Percentiles rank a stretch among this genome's conserved stretches.
Conservation (phyloP, 2,888 invertebrate genomes). For the Mayetiola destructor region DNA sequence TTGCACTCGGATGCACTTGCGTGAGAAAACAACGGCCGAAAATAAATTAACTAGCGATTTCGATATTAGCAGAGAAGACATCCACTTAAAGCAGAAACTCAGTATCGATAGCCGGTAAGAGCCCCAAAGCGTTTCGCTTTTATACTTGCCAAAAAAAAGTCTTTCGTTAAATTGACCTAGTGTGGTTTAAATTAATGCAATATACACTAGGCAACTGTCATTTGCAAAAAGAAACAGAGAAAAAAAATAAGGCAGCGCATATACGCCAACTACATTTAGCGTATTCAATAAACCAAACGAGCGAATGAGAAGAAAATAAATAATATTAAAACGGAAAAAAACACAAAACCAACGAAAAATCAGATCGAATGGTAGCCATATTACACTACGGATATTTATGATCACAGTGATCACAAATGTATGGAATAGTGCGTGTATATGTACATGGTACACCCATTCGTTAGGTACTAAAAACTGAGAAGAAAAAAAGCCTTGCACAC, state of each 20-base stretch:
- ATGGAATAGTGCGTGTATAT: too few relatives aligned
- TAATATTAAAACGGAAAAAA: too few relatives aligned
- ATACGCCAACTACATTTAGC: neutral
- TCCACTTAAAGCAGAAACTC: neutral
- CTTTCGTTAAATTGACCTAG: neutral
- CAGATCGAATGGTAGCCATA: too few relatives aligned
- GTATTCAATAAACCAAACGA: neutral
- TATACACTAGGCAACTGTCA: neutral
- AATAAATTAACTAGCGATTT: neutral
- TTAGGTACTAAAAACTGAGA: neutral
- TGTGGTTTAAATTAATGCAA: neutral
- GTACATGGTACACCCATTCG: neutral
- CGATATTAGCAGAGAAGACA: neutral
- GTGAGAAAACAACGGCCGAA: neutral
- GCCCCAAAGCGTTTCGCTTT: conserved; percentile 1
- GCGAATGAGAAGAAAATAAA: neutral
- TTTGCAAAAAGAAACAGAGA: neutral
- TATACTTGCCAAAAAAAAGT: neutral
- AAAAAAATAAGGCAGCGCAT: neutral
- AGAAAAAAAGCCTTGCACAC: neutral
- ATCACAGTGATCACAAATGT: too few relatives aligned
- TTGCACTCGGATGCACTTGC: neutral
- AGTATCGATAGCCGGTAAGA: conserved; percentile 6
- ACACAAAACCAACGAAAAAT: too few relatives aligned
- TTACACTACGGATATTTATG: too few relatives aligned